These are phyloP conservation scores for Tapirus terrestris DNA, from an alignment of 2,113 vertebrate genomes.

Conservation along the genomic window DNA sequence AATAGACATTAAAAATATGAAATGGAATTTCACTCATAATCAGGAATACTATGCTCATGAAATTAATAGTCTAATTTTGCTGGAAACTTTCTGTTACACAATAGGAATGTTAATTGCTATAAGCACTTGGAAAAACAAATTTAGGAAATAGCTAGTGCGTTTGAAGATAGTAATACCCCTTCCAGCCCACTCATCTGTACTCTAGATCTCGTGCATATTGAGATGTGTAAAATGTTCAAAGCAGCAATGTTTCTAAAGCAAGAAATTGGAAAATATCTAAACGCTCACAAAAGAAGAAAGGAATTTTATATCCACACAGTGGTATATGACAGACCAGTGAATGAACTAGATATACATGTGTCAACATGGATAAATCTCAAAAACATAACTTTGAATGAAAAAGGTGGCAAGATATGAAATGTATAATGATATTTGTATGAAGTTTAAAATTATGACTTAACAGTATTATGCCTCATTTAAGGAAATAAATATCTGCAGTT, in stretches of 20 bases:
- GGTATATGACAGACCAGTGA: not conserved
- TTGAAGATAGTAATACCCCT: not conserved
- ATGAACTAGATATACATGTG: not conserved
- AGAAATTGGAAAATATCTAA: not conserved
- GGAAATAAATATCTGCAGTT: not conserved
- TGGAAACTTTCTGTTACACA: not conserved
- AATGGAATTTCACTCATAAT: not conserved
- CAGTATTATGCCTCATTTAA: not conserved
- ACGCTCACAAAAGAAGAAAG: not conserved
- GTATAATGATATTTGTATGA: not conserved
- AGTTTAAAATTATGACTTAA: not conserved
- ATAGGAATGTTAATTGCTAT: not conserved
- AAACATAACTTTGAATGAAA: not conserved
- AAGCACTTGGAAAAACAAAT: not conserved
- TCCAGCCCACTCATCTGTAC: not conserved
- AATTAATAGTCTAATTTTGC: not conserved
- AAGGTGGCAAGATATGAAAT: not conserved
- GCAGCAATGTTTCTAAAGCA: not conserved
- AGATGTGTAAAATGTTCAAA: not conserved
- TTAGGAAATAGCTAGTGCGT: not conserved
- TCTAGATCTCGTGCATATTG: not conserved
- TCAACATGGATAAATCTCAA: not conserved
- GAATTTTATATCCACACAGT: not conserved
- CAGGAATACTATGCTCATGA: not conserved
- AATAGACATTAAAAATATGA: not conserved